A percentile compares a stretch with the other conserved stretches of the same genome.
Conservation (phyloP, 2,113 vertebrate species). For the Rhinolophus ferrumequinum region DNA sequence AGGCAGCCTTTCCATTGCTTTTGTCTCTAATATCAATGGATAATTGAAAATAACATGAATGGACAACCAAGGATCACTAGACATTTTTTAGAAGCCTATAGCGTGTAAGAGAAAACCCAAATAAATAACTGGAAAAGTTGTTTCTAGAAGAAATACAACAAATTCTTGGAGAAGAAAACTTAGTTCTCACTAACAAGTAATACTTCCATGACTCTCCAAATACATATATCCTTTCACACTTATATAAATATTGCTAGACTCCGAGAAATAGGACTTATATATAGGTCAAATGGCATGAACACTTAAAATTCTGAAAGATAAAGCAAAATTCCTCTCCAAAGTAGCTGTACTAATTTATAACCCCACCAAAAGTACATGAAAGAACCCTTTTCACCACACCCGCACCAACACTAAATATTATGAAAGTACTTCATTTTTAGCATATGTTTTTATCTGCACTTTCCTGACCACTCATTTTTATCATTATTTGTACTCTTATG, state of each 20-base stretch:
- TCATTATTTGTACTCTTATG: neutral
- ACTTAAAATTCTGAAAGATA: neutral
- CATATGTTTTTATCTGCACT: neutral
- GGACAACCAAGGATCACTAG: neutral
- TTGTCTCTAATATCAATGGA: neutral
- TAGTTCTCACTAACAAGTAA: slow-evolving; percentile 14
- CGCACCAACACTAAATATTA: neutral
- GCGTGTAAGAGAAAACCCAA: neutral
- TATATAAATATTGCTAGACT: slow-evolving; percentile 30
- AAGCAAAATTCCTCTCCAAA: neutral
- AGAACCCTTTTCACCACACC: neutral
- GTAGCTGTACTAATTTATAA: neutral
- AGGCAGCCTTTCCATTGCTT: neutral
- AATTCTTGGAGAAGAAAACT: slow-evolving; percentile 33
- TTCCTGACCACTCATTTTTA: neutral
- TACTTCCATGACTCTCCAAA: neutral
- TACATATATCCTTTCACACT: neutral
- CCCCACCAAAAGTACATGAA: neutral
- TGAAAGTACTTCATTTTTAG: neutral
- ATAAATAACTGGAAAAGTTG: neutral
- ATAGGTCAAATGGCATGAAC: neutral
- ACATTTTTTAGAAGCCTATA: neutral
- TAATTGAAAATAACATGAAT: neutral
- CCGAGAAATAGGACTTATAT: slow-evolving; percentile 4
- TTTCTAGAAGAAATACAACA: slow-evolving; percentile 37